phyloP scores from a whole-genome alignment of 2,888 invertebrate genomes.

The Melieria crassipennis region DNA sequence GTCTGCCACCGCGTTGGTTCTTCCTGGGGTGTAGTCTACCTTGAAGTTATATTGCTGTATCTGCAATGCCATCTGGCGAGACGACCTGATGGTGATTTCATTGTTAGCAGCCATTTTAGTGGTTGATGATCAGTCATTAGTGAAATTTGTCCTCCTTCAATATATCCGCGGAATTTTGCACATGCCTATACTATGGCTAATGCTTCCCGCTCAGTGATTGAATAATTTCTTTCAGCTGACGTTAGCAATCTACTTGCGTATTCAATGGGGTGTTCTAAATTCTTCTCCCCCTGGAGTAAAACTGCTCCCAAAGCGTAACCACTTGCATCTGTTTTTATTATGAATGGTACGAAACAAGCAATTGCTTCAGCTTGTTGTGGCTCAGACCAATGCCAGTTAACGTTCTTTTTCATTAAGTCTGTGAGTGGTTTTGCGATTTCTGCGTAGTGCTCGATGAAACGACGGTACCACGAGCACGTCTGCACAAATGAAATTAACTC shows the following conservation, averaged over 20 bases:
- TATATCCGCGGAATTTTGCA: conserved; percentile 51
- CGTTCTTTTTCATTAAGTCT: conserved; percentile 25
- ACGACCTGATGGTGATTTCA: conserved; percentile 49
- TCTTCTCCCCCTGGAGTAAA: conserved; percentile 41
- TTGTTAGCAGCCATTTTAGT: too few relatives aligned
- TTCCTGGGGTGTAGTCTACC: conserved; percentile 60
- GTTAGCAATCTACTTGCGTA: conserved; percentile 49
- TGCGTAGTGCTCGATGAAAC: conserved; percentile 25
- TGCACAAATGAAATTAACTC: conserved; percentile 29
- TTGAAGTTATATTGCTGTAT: conserved; percentile 60
- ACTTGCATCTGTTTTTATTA: conserved; percentile 53
- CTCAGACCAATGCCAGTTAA: too few relatives aligned
- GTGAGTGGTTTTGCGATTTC: conserved; percentile 26
- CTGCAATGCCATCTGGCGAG: conserved; percentile 63
- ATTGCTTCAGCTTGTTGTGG: too few relatives aligned
- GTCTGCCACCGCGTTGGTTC: conserved; percentile 32
- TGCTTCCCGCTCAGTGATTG: too few relatives aligned
- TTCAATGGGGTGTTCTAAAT: conserved; percentile 47
- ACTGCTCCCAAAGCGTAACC: conserved; percentile 45
- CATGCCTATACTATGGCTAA: conserved; percentile 35
- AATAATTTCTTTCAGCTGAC: conserved; percentile 50
- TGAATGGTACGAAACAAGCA: conserved; percentile 42
- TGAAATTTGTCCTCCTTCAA: conserved; percentile 50
- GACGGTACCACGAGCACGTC: conserved; percentile 27
- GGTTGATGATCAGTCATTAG: background rate